Percentiles rank a stretch among this genome's conserved stretches.
phyloP scores from a whole-genome alignment of 92 coral and sea anemone genomes.

The Porites cylindrica region DNA sequence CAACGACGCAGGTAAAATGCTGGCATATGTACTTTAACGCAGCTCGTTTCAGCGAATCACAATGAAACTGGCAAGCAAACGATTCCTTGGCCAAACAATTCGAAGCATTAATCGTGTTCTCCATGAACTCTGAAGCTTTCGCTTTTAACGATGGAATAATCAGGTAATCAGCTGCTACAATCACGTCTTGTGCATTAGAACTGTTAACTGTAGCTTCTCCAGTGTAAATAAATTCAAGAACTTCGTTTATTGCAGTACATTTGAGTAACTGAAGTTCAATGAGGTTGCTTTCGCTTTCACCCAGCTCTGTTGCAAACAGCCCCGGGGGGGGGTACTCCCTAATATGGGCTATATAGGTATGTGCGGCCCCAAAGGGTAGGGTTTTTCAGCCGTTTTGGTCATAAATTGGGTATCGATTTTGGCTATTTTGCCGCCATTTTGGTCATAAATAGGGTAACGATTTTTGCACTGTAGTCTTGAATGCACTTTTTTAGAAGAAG shows the following conservation, averaged over 20 bases:
- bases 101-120: constrained; percentile 36
- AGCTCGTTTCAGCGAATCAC: constrained; percentile 53
- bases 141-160: constrained; percentile 68
- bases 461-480: no score
- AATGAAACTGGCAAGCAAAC: constrained; percentile 63
- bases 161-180: constrained; percentile 71
- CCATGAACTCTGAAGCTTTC: constrained; percentile 52
- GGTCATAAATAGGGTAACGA: no score
- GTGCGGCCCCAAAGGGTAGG: no score
- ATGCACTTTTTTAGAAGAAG: no score
- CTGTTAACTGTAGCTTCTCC: constrained; percentile 64
- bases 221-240: constrained; percentile 75
- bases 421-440: no score
- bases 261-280: constrained; percentile 46
- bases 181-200: constrained; percentile 70
- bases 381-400: no score
- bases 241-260: not conserved
- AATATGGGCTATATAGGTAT: no score
- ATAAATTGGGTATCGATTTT: no score
- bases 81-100: constrained; percentile 62
- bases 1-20: constrained; percentile 64
- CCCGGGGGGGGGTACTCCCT: no score
- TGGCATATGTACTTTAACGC: constrained; percentile 54
- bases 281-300: constrained; percentile 33
- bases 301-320: constrained; percentile 71